These are phyloP conservation scores for Drosophila demipolita DNA, from an alignment of 2,888 invertebrate genomes.

Conservation along the genomic window DNA sequence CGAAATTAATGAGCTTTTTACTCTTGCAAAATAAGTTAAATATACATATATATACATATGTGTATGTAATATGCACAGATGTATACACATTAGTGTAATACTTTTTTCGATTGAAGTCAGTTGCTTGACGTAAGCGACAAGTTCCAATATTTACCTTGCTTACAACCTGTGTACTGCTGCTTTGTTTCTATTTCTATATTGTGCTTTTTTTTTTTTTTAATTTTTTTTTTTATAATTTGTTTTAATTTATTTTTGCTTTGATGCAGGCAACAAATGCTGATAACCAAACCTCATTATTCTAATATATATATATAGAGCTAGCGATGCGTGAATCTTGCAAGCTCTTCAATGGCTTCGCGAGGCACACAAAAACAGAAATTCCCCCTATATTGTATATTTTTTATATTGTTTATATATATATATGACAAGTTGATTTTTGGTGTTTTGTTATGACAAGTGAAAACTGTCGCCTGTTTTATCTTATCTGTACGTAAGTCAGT, in stretches of 20 bases:
- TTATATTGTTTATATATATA: constrained; percentile 1
- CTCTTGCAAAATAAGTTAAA: constrained; percentile 19
- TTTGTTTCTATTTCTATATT: constrained; percentile 10
- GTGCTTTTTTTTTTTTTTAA: constrained; percentile 2
- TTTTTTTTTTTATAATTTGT: constrained; percentile 1
- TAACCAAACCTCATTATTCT: constrained; percentile 17
- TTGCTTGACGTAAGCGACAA: constrained; percentile 38
- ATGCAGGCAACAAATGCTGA: constrained; percentile 10
- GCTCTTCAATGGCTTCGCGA: constrained; percentile 3
- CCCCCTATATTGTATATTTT: not conserved
- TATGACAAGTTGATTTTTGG: constrained; percentile 3
- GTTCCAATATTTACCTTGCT: constrained; percentile 42
- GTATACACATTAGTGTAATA: constrained; percentile 1
- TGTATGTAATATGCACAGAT: not conserved
- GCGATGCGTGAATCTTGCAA: constrained; percentile 37
- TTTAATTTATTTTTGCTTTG: constrained; percentile 6
- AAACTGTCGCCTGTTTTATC: constrained; percentile 38
- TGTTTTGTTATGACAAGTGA: constrained; percentile 25
- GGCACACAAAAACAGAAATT: not conserved
- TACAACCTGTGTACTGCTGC: constrained; percentile 8
- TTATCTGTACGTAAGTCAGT: constrained; percentile 42
- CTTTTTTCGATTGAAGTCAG: constrained; percentile 35
- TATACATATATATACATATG: not conserved
- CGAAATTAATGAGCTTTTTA: not conserved
- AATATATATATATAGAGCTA: constrained; percentile 14